Percentiles rank a stretch among this genome's conserved stretches.
phyloP scores from a whole-genome alignment of 2,113 vertebrate species.

The Bubo blakistoni region DNA sequence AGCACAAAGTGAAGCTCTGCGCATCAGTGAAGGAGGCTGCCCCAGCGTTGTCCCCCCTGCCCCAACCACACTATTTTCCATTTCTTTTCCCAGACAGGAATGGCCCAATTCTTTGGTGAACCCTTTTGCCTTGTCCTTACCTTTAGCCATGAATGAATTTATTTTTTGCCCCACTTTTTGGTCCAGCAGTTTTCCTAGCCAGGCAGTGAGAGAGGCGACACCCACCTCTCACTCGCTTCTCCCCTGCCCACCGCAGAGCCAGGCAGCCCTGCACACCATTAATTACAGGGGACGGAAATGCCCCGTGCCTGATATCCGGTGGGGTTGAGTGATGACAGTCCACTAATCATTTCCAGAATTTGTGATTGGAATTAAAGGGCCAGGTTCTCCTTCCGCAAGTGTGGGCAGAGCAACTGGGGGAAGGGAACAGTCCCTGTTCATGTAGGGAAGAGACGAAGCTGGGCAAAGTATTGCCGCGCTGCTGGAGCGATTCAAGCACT shows the following conservation, averaged over 20 bases:
- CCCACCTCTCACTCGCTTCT: neutral
- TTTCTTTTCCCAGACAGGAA: neutral
- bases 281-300: slow-evolving; percentile 28
- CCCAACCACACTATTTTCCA: neutral
- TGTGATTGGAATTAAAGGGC: slow-evolving; percentile 17
- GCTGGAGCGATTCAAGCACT: neutral
- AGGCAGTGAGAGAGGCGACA: neutral
- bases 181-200: slow-evolving; percentile 41
- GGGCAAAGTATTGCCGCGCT: neutral
- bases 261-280: slow-evolving; percentile 1
- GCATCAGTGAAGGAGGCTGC: neutral
- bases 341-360: slow-evolving; percentile 48
- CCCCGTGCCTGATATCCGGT: neutral
- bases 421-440: neutral
- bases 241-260: neutral
- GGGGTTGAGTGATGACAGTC: slow-evolving; percentile 37
- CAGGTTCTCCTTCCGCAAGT: neutral
- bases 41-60: neutral
- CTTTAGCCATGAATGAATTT: slow-evolving; percentile 36
- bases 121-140: slow-evolving; percentile 2
- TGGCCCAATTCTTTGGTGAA: neutral
- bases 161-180: slow-evolving; percentile 36
- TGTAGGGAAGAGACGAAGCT: neutral
- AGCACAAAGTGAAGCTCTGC: neutral
- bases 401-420: neutral